A percentile compares a stretch with the other conserved stretches of the same genome.
phyloP scores from a whole-genome alignment of 1,140 invertebrate genomes.

The Heliothis subflexa region DNA sequence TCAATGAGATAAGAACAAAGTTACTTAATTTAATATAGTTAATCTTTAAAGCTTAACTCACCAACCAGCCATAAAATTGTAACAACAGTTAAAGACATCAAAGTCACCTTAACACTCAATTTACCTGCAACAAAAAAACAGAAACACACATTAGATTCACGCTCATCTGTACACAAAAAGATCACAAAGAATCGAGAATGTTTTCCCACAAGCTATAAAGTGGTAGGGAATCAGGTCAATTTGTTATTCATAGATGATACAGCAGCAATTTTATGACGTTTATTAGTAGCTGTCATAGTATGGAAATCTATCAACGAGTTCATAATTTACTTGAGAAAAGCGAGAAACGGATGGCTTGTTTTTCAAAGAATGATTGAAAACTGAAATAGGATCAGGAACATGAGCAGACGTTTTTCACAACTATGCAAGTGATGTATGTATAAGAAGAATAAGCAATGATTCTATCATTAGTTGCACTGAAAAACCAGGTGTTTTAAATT shows the following conservation, averaged over 20 bases:
- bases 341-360: neutral
- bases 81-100: neutral
- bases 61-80: neutral
- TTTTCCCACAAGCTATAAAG: conserved; percentile 5
- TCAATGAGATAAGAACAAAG: too few relatives aligned
- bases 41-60: neutral
- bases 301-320: neutral
- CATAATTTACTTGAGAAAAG: neutral
- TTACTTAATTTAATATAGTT: too few relatives aligned
- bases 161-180: neutral
- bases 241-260: conserved; percentile 12
- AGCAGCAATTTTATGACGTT: neutral
- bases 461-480: too few relatives aligned
- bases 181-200: conserved; percentile 6
- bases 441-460: too few relatives aligned
- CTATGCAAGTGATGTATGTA: too few relatives aligned
- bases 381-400: too few relatives aligned
- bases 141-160: conserved; percentile 14
- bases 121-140: conserved; percentile 25
- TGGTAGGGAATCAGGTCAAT: conserved; percentile 17
- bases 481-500: too few relatives aligned
- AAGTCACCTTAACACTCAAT: neutral
- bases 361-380: too few relatives aligned
- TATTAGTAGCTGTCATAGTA: neutral
- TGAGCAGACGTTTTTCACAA: too few relatives aligned